Percentiles rank a stretch among this genome's conserved stretches.
These are phyloP conservation scores for Cyprinodon brontotheroides DNA, from an alignment of 2,113 vertebrate genomes.

Conservation along the genomic window DNA sequence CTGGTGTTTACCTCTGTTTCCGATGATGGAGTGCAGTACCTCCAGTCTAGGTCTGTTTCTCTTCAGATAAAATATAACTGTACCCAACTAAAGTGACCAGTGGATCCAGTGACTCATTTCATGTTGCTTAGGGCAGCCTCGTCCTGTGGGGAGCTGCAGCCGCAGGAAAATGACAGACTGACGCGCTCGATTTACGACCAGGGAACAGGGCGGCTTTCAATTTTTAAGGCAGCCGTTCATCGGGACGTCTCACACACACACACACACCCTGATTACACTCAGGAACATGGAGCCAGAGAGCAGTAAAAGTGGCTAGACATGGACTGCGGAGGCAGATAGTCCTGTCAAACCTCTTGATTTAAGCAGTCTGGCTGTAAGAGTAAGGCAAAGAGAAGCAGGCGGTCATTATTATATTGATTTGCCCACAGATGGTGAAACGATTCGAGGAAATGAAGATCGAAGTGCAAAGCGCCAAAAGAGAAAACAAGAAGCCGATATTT, in stretches of 20 bases:
- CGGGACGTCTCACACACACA: conserved; percentile 60
- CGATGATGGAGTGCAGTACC: background rate
- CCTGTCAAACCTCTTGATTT: conserved; percentile 58
- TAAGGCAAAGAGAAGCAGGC: conserved; percentile 14
- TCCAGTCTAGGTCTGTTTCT: background rate
- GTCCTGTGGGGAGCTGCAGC: conserved; percentile 30
- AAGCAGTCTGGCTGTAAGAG: conserved; percentile 49
- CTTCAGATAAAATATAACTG: conserved; percentile 26
- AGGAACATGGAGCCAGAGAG: conserved; percentile 26
- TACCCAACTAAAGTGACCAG: conserved; percentile 30
- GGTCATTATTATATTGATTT: conserved; percentile 65
- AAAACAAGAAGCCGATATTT: conserved; percentile 34
- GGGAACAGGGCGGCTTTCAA: conserved; percentile 52
- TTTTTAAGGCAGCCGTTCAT: conserved; percentile 49
- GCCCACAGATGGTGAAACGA: conserved; percentile 48
- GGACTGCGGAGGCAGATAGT: conserved; percentile 48
- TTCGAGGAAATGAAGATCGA: conserved; percentile 49
- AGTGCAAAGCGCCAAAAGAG: conserved; percentile 25
- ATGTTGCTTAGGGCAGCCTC: conserved; percentile 16
- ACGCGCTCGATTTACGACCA: conserved; percentile 51
- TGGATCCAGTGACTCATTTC: conserved; percentile 49
- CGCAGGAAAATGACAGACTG: conserved; percentile 58
- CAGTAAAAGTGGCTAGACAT: conserved; percentile 40
- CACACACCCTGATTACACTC: conserved; percentile 61
- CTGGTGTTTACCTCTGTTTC: conserved; percentile 6